Base-by-base conservation (phyloP, 2,888 invertebrate species). In the Lithophane semibrunnea region DNA sequence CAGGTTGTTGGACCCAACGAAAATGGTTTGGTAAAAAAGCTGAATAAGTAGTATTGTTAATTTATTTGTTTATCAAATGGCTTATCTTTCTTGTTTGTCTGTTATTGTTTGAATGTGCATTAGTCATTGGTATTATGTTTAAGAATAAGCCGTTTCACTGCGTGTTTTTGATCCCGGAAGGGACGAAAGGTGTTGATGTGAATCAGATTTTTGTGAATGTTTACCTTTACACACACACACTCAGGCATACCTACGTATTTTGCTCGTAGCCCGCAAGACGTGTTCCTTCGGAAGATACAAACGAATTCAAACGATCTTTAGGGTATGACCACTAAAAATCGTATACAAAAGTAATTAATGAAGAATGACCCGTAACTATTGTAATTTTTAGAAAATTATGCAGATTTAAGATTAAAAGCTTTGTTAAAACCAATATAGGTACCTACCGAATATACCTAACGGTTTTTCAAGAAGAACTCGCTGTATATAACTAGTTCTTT, bases 1-100 rank as follows among this genome's bases (percentile, higher is more conserved):
- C 74, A 90, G 94, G 94, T 94, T 93, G 88, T 91, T 94, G 92
- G 91, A 90, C 93, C 88, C 88, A 56, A 75, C 77, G 76, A 83
- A 82, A 80, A 80, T 88, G 85, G 86, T 85, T 88, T 84, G 77
- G 80, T 86, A 74, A 88, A 88, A 88, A 84, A 61, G 66, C 73
- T 65, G 64, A 67, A 83, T 66, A 67, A 67, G 79, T 68, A 70
- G 73, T 77, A 85, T 81, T 88, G 81, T 82, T 84, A 69, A 75
- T 80, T 70, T 82, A 82, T 79, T 83, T 88, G 75, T 88, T 86
- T 82, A 85, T 83, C 60, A 73, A 63, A 69, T 69, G 74, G 66
- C 42, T 74, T 85, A 75, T 85, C 75, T 84, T 24, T 67, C 60
- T 69, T 83, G 75, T 75, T 75, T 75, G 79, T 70, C 37, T 80